Evolutionary conservation across 1,140 invertebrate species (phyloP), one percentile per base, ranked within the genome.

Genomic region (Argopecten irradians): DNA sequence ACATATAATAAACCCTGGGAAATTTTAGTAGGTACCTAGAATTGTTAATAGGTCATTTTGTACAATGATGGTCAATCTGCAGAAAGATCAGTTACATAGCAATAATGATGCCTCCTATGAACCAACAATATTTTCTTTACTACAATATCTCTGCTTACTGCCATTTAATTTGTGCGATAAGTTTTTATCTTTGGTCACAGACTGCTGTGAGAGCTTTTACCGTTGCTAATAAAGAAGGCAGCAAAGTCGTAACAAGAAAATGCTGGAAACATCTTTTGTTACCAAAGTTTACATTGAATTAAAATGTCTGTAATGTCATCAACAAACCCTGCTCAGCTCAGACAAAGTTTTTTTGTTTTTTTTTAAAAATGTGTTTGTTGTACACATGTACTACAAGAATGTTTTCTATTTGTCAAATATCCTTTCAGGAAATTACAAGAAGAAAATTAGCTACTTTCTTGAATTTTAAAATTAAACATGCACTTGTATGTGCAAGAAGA

Each of bases 381-480:
- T 71, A 11, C 22, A 28, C 0, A 71, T 71, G 55, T 28, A 71
- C 55, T 71, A 28, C 55, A 71, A n/a, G 1, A 71, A n/a, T 5
- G 1, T 71, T 71, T 71, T 71, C n/a, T n/a, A 28, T 39, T 7
- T 16, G 55, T 71, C 2, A 71, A 71, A 28, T 71, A 28, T 71
- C 55, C 55, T 71, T 71, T 71, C 55, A 71, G 55, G 55, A 71
- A 71, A 71, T 71, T 71, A 71, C 55, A 71, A 71, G 11, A 16
- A 1, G 55, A 71, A 71, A 71, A 71, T 71, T 71, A 71, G 55
- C 28, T 71, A 28, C 55, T 71, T 71, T 71, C 55, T 71, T 71
- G n/a, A 71, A 71, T 28, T 71, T 71, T n/a, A 71, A 71, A 71
- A 71, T 71, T 71, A 28, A 71, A 71, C 55, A 71, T 71, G 55